Evolutionary conservation across 2,113 vertebrate genomes (phyloP).

Genomic region (Colossoma macropomum): DNA sequence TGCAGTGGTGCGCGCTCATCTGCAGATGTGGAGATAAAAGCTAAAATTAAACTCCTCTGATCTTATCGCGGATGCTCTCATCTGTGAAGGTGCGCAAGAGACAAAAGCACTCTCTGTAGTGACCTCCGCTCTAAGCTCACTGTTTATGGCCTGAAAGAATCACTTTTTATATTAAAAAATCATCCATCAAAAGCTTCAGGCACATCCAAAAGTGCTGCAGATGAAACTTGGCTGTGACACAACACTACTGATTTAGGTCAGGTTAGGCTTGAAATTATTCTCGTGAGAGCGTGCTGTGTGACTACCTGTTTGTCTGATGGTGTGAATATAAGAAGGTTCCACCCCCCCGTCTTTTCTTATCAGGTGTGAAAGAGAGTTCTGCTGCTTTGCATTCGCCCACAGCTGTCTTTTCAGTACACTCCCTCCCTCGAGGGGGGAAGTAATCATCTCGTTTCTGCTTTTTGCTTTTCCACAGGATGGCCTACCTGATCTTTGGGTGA

Average conservation of each 20-base stretch:
- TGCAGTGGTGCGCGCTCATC: neutral
- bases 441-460: neutral
- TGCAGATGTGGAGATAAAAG: conserved; percentile 27
- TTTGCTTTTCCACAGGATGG: neutral
- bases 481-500: neutral
- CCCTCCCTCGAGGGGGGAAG: neutral
- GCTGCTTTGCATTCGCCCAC: conserved; percentile 12
- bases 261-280: neutral
- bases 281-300: neutral
- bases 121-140: neutral
- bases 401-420: neutral
- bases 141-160: too few species aligned
- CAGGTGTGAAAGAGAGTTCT: neutral
- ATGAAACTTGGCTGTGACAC: neutral
- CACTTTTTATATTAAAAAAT: too few species aligned
- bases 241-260: neutral
- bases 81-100: neutral
- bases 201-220: neutral
- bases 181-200: too few species aligned
- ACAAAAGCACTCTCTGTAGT: neutral
- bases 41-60: neutral
- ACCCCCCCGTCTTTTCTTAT: neutral
- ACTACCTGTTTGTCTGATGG: conserved; percentile 40
- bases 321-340: conserved; percentile 43
- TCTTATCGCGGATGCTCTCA: neutral